A percentile compares a stretch with the other conserved stretches of the same genome.
Evolutionary conservation across 2,888 invertebrate genomes (phyloP).

Genomic region (Euproctis similis): DNA sequence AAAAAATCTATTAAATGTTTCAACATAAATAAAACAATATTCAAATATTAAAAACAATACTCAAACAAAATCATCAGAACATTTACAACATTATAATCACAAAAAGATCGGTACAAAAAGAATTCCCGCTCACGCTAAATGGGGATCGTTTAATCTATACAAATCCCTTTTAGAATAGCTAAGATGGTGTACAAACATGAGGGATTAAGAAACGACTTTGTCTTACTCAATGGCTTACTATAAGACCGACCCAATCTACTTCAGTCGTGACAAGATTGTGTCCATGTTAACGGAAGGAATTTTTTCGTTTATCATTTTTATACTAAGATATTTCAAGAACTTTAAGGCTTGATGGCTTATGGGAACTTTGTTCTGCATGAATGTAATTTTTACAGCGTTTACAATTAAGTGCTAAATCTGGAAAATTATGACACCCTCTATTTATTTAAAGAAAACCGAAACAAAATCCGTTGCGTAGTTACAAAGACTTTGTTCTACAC

Average conservation of each 20-base stretch:
- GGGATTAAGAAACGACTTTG: slow-evolving; percentile 49
- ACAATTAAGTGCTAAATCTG: no score
- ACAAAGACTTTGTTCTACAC: no score
- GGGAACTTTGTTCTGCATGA: no score
- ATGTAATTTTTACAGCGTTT: no score
- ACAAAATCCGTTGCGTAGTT: no score
- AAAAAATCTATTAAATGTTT: no score
- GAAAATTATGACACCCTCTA: no score
- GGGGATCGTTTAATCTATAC: slow-evolving; percentile 40
- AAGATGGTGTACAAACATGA: slow-evolving; percentile 37
- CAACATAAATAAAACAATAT: no score
- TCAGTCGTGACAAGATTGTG: slow-evolving; percentile 19
- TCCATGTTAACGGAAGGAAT: slow-evolving; percentile 24
- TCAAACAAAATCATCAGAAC: slow-evolving; percentile 12
- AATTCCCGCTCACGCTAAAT: slow-evolving; percentile 28
- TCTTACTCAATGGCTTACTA: slow-evolving; percentile 53
- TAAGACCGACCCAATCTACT: slow-evolving; percentile 36
- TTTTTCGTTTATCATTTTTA: slow-evolving; percentile 18
- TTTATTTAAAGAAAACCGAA: no score
- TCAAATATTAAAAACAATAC: no score
- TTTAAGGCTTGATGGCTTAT: no score
- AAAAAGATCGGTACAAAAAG: slow-evolving; percentile 28
- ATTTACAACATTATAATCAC: slow-evolving; percentile 14
- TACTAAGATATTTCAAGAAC: slow-evolving; percentile 6
- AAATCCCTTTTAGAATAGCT: slow-evolving; percentile 52